Conservation (phyloP, 2,113 vertebrate species). For the Herpailurus yagouaroundi region DNA sequence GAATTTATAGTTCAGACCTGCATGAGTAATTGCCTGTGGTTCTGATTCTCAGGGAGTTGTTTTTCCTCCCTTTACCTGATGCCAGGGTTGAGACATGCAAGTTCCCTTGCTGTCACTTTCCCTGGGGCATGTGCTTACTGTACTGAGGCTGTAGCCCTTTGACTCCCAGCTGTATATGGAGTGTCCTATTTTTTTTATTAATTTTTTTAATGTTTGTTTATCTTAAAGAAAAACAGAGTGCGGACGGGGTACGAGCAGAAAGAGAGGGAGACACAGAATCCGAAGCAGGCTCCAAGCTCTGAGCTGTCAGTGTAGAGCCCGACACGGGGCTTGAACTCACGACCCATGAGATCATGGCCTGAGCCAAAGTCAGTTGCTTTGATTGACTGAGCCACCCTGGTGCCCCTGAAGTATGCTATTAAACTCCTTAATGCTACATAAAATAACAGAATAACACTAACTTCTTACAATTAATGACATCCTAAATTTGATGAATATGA, state of each 20-base stretch:
- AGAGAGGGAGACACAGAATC: too few relatives aligned
- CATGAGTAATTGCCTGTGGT: background rate
- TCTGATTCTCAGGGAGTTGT: background rate
- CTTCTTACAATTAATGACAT: background rate
- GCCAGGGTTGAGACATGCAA: background rate
- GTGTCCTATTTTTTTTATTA: background rate
- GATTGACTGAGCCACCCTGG: too few relatives aligned
- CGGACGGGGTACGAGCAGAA: too few relatives aligned
- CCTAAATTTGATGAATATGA: background rate
- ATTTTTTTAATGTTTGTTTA: too few relatives aligned
- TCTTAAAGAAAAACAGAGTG: too few relatives aligned
- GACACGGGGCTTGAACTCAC: too few relatives aligned
- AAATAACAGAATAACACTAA: background rate
- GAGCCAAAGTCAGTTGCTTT: too few relatives aligned
- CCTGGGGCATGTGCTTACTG: background rate
- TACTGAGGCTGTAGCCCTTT: background rate
- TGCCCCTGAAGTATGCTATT: background rate
- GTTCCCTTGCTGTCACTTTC: background rate
- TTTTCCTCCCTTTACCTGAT: background rate
- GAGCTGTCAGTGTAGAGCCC: too few relatives aligned
- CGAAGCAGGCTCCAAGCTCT: too few relatives aligned
- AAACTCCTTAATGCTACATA: background rate
- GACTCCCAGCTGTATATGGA: background rate
- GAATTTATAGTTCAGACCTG: background rate
- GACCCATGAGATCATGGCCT: too few relatives aligned